Conservation (phyloP, 2,888 invertebrate species). For the Pachydiplax longipennis region DNA sequence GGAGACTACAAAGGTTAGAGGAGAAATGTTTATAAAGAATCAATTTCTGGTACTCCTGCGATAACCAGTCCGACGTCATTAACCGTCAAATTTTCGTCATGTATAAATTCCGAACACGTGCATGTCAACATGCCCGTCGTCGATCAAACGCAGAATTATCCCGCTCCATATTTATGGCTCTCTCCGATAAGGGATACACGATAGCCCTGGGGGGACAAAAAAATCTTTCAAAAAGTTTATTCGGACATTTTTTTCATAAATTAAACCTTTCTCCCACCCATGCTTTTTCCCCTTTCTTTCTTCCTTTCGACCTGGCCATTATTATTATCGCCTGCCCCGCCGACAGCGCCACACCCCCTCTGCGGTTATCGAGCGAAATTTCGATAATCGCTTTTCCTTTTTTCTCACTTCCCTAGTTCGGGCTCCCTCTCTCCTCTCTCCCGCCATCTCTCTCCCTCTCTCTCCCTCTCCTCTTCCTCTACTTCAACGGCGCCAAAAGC, state of each 20-base stretch:
- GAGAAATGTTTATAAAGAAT: no score
- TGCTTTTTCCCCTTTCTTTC: background rate
- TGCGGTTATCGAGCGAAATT: conserved; percentile 40
- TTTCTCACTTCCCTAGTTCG: background rate
- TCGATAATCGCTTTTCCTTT: conserved; percentile 41
- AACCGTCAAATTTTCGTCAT: no score
- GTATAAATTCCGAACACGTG: no score
- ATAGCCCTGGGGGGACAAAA: background rate
- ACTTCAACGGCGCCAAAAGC: conserved; percentile 1
- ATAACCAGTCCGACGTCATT: no score
- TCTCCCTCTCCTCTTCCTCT: background rate
- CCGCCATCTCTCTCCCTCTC: background rate
- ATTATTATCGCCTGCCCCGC: conserved; percentile 7
- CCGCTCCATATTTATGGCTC: background rate
- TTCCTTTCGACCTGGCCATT: background rate
- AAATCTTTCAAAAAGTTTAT: background rate
- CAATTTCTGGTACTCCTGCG: no score
- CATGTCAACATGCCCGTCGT: no score
- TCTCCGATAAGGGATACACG: background rate
- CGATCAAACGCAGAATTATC: no score
- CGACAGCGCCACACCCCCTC: background rate
- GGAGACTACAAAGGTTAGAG: no score
- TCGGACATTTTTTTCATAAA: background rate
- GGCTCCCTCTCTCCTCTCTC: background rate
- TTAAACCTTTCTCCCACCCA: background rate